Evolutionary conservation across 2,797 vertebrate genomes (phyloP), one percentile per base, ranked within the genome.

Genomic region (Gymnothorax reevesii): DNA sequence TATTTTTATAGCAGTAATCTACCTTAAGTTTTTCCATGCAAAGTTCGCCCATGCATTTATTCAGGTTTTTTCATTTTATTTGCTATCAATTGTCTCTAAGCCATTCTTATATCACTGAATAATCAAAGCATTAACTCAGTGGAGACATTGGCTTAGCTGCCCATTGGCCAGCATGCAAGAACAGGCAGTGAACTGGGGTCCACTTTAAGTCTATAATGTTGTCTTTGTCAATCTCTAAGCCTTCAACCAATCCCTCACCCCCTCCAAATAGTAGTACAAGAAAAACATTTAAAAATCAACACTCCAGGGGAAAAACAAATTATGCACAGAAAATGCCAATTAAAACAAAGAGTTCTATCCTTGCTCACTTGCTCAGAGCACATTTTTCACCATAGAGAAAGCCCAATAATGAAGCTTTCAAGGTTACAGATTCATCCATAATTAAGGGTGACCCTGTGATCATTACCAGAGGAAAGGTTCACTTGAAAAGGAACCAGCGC

Each of bases 341-440:
- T 54, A 57, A 79, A 82, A 83, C 69, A 84, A 84, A 69, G 25
- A 8, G 54, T 66, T 82, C 62, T 69, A 82, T 57, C n/a, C 20
- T 13, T 7, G 66, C 60, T 82, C 49, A 42, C 33, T 42, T 42
- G 33, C 33, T 42, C 33, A 42, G 0, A 25, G 60, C n/a, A 88
- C 27, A 79, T 9, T 82, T 88, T 85, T 87, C 84, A 60, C 9
- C 22, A 75, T 6, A 49, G 22, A 69, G 42, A 33, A 57, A 66
- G 52, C 69, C 57, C 55, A 79, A 17, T 49, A 75, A 79, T 66
- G 83, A 57, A 27, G 57, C 57, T 57, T 80, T 57, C 27, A 85
- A 87, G 84, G 59, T 49, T 71, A 57, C 17, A 54, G 57, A 85
- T 77, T 87, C 87, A 89, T 93, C 7, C 85, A 92, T 91, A 89